A percentile compares a stretch with the other conserved stretches of the same genome.
Evolutionary conservation across 2,797 vertebrate species (phyloP).

Genomic region (Syncerus caffer): DNA sequence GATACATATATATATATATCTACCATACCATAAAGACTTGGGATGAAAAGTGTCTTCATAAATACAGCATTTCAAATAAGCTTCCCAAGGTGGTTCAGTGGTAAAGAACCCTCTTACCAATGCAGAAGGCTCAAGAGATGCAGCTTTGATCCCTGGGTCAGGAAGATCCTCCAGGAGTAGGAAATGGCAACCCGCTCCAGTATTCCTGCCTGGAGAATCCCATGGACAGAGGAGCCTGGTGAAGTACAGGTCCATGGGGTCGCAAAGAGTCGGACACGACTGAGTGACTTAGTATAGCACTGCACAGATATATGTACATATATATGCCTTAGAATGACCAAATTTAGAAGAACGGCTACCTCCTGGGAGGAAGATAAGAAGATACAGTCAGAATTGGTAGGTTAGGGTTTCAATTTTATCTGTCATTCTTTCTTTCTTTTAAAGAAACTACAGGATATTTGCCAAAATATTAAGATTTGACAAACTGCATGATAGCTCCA

Average conservation of each 20-base stretch:
- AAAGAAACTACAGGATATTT: background rate
- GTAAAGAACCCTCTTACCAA: background rate
- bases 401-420: background rate
- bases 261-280: background rate
- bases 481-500: too few species aligned
- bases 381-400: background rate
- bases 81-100: background rate
- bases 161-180: background rate
- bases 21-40: background rate
- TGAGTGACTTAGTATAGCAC: background rate
- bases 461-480: background rate
- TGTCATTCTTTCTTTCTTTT: background rate
- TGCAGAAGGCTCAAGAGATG: background rate
- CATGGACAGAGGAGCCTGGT: background rate
- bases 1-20: background rate
- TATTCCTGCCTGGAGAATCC: background rate
- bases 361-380: background rate
- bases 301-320: background rate
- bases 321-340: background rate
- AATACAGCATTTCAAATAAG: too few species aligned
- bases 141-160: background rate
- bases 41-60: background rate
- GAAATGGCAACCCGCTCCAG: background rate
- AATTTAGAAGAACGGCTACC: background rate
- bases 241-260: background rate